These are phyloP conservation scores for Petrocephalus schoutedeni DNA, from an alignment of 2,797 vertebrate genomes.

Conservation along the genomic window DNA sequence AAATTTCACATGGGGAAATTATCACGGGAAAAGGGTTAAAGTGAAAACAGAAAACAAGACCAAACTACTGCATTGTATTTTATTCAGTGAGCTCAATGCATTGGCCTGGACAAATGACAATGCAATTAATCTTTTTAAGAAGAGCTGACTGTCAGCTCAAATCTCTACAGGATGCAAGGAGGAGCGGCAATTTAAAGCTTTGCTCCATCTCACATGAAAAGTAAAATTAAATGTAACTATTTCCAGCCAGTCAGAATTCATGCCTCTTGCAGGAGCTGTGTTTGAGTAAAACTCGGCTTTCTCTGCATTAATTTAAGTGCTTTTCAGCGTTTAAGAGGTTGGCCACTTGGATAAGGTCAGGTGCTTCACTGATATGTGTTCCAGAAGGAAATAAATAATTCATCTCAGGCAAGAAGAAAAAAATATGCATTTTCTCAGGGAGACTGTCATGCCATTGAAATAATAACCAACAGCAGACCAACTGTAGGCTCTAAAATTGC, in stretches of 20 bases:
- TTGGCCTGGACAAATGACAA: background rate
- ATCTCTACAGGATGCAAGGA: background rate
- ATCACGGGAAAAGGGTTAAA: too few relatives aligned
- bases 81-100: background rate
- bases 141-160: background rate
- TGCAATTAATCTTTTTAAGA: background rate
- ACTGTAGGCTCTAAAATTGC: background rate
- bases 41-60: background rate
- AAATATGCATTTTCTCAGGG: background rate
- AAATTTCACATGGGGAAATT: too few relatives aligned
- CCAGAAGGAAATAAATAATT: background rate
- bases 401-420: background rate
- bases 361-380: background rate
- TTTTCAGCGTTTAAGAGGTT: conserved; percentile 7
- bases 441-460: background rate
- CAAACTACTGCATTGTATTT: background rate
- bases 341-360: background rate
- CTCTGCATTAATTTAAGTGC: background rate
- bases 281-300: background rate
- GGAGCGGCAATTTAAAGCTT: background rate
- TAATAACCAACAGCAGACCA: background rate
- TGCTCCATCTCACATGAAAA: background rate
- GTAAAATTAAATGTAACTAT: background rate
- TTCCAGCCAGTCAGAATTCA: background rate
- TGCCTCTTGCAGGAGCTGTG: background rate